Evolutionary conservation across 2,797 vertebrate species (phyloP).

Genomic region (Gymnodraco acuticeps): DNA sequence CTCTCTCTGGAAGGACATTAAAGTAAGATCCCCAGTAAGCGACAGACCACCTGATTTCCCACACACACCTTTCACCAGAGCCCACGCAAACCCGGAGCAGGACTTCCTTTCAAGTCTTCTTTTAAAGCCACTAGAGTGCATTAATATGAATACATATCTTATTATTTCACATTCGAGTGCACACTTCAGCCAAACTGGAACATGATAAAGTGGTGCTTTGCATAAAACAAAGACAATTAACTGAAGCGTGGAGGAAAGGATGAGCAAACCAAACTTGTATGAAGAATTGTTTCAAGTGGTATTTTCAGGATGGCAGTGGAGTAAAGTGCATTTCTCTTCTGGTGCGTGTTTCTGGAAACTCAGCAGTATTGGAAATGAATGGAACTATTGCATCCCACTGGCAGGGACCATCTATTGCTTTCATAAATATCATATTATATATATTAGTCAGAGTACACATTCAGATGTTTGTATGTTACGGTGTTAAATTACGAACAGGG

Average conservation of each 20-base stretch:
- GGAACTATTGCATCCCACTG: slow-evolving; percentile 7
- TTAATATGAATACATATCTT: slow-evolving; percentile 54
- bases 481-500: not conserved
- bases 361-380: slow-evolving; percentile 21
- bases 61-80: slow-evolving; percentile 25
- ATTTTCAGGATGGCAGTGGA: not conserved
- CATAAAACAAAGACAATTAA: slow-evolving; percentile 26
- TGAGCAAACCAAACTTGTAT: slow-evolving; percentile 1
- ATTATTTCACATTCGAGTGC: slow-evolving; percentile 49
- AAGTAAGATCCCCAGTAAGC: slow-evolving; percentile 18
- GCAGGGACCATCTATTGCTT: slow-evolving; percentile 4
- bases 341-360: slow-evolving; percentile 14
- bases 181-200: slow-evolving; percentile 19
- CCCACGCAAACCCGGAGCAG: slow-evolving; percentile 37
- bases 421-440: slow-evolving; percentile 13
- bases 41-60: slow-evolving; percentile 42
- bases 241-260: not conserved
- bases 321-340: not conserved
- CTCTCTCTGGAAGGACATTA: slow-evolving; percentile 40
- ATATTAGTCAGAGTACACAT: not conserved
- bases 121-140: slow-evolving; percentile 36
- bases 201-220: slow-evolving; percentile 15
- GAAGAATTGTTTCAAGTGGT: not conserved
- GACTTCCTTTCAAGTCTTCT: slow-evolving; percentile 59
- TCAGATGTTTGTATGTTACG: not conserved